Conservation (phyloP, 2,113 vertebrate species). For the Macroglossus sobrinus region DNA sequence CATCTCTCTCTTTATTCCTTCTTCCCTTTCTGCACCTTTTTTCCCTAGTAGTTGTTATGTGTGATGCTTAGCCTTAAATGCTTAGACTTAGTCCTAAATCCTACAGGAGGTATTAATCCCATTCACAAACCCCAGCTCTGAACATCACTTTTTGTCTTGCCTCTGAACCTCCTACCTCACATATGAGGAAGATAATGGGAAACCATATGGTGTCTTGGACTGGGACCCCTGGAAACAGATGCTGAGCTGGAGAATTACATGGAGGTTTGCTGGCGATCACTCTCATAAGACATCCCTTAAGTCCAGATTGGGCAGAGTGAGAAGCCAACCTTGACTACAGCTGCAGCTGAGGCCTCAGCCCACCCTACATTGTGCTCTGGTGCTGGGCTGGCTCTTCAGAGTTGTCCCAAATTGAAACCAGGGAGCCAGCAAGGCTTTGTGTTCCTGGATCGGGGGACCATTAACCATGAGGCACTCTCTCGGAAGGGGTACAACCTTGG, state of each 20-base stretch:
- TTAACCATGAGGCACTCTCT: neutral
- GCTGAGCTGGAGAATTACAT: neutral
- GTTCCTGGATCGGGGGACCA: neutral
- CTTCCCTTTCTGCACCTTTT: neutral
- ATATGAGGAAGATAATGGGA: neutral
- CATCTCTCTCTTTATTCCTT: neutral
- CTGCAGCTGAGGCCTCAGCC: neutral
- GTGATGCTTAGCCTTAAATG: neutral
- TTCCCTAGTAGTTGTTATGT: neutral
- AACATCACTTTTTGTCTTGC: neutral
- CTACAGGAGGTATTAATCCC: neutral
- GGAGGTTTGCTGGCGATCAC: rapidly evolving
- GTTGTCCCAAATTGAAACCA: neutral
- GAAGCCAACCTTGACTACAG: neutral
- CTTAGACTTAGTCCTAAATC: neutral
- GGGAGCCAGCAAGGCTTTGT: neutral
- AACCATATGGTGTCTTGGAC: neutral
- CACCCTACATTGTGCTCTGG: neutral
- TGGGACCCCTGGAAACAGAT: neutral
- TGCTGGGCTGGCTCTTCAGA: neutral
- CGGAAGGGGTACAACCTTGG: neutral
- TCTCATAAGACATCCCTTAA: neutral
- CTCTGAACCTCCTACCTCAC: neutral
- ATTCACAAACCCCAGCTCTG: neutral
- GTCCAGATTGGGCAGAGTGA: neutral